A percentile compares a stretch with the other conserved stretches of the same genome.
Conservation (phyloP, 2,797 vertebrate species). For the Paramormyrops hopkinsi region DNA sequence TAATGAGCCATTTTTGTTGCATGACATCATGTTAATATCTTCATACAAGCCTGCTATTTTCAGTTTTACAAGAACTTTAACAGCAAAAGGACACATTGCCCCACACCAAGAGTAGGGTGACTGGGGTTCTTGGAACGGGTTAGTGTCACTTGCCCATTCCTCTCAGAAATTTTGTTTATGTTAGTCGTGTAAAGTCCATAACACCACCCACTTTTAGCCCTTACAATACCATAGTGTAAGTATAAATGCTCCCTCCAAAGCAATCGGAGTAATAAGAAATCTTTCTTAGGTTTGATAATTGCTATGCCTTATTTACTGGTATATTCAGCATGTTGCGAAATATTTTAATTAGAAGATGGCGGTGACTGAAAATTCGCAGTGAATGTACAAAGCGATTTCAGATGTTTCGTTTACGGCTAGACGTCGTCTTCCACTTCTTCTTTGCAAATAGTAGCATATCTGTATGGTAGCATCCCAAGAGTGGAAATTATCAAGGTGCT, state of each 20-base stretch:
- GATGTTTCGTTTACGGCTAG: neutral
- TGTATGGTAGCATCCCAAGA: neutral
- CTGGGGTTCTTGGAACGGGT: neutral
- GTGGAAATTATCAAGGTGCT: neutral
- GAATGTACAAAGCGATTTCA: neutral
- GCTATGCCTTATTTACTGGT: neutral
- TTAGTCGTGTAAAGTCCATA: neutral
- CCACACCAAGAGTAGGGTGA: neutral
- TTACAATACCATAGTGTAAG: neutral
- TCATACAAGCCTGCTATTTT: neutral
- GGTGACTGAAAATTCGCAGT: neutral
- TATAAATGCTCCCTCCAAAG: neutral
- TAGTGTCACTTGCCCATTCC: neutral
- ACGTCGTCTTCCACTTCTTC: neutral
- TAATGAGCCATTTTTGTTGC: neutral
- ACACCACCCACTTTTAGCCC: neutral
- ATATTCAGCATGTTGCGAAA: neutral
- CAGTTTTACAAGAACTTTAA: neutral
- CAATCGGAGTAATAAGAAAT: neutral
- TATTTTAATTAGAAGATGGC: neutral
- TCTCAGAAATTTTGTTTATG: neutral
- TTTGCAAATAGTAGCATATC: neutral
- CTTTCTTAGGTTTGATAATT: neutral
- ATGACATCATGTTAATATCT: neutral
- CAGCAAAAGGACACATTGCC: neutral